Conservation (phyloP, 2,888 invertebrate genomes). For the Exephanes ischioxanthus region DNA sequence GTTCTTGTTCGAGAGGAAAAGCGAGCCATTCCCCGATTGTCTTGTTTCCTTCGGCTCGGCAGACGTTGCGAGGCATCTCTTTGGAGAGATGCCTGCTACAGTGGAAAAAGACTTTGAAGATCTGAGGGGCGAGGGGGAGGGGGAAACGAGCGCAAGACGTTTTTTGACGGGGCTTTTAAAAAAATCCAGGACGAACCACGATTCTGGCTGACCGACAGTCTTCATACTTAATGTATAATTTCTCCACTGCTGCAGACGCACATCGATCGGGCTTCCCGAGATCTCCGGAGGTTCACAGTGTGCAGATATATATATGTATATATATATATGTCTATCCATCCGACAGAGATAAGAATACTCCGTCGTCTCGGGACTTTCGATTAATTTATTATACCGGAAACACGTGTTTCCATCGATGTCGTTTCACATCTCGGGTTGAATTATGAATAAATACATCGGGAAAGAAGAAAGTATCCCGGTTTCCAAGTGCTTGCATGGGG, state of each 20-base stretch:
- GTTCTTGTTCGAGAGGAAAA: slow-evolving; percentile 61
- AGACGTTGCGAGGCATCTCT: neutral
- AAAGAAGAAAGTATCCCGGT: slow-evolving; percentile 53
- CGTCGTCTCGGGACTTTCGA: slow-evolving; percentile 57
- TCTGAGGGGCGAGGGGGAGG: neutral
- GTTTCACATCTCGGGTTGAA: slow-evolving; percentile 13
- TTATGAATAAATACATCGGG: slow-evolving; percentile 8
- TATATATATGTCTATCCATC: neutral
- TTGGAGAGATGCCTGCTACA: neutral
- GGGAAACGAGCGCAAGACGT: slow-evolving; percentile 14
- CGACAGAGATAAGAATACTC: neutral
- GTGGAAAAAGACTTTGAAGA: neutral
- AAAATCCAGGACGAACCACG: slow-evolving; percentile 18
- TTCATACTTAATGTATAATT: neutral
- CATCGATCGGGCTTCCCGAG: slow-evolving; percentile 17
- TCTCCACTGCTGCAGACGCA: neutral
- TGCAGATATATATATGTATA: neutral
- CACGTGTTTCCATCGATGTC: slow-evolving; percentile 55
- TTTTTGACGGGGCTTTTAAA: neutral
- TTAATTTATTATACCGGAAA: slow-evolving; percentile 65
- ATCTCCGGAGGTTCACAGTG: neutral
- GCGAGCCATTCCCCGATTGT: slow-evolving; percentile 9
- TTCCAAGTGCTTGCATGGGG: slow-evolving; percentile 4
- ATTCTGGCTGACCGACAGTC: slow-evolving; percentile 6
- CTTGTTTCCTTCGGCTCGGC: slow-evolving; percentile 8